A percentile compares a stretch with the other conserved stretches of the same genome.
Evolutionary conservation across 2,113 vertebrate species (phyloP).

Genomic region (Plestiodon gilberti): DNA sequence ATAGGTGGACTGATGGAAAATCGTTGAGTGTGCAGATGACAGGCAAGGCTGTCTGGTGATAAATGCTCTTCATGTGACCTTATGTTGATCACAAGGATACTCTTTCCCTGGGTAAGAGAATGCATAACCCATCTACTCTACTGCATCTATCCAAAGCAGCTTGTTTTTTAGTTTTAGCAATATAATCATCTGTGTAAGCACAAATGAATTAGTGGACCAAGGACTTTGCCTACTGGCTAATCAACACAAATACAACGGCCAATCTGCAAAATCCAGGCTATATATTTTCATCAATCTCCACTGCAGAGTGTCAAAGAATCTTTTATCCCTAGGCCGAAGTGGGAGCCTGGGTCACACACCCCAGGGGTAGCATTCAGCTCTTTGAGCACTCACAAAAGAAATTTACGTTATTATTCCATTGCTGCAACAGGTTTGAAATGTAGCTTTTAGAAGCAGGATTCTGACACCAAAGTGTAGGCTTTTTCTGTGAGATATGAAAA

Average conservation of each 20-base stretch:
- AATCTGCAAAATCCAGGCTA: not conserved
- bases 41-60: not conserved
- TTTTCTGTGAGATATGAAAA: not conserved
- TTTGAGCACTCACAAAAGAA: not conserved
- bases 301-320: not conserved
- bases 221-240: not conserved
- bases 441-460: not conserved
- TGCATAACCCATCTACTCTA: not conserved
- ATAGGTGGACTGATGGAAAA: not conserved
- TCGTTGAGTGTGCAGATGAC: not conserved
- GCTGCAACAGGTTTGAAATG: not conserved
- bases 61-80: not conserved
- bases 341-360: not conserved
- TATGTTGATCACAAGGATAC: not conserved
- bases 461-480: not conserved
- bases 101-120: not conserved
- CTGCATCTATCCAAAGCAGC: conserved; percentile 12
- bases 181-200: not conserved
- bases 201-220: not conserved
- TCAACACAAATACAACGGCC: not conserved
- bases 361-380: not conserved
- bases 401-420: not conserved
- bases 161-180: not conserved
- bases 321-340: accelerated
- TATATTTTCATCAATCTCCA: not conserved